Conservation (phyloP, 1,140 invertebrate genomes). For the Chrysomallon squamiferum region DNA sequence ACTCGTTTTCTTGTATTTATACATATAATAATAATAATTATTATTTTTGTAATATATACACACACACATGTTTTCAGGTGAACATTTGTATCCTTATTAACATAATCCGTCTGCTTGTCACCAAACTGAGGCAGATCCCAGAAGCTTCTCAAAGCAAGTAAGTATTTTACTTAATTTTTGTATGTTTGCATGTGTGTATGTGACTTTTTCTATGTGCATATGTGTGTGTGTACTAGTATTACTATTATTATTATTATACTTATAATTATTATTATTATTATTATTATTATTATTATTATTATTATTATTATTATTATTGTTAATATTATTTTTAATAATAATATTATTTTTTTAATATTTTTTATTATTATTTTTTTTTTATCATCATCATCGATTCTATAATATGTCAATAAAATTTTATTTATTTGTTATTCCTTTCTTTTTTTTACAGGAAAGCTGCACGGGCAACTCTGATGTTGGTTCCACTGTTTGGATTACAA, state of each 20-base stretch:
- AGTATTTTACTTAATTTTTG: no score
- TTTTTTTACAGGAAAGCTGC: slow-evolving; percentile 66
- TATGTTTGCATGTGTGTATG: no score
- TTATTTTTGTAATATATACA: no score
- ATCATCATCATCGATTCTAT: no score
- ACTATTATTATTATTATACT: background rate
- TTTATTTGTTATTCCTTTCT: no score
- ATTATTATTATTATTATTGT: background rate
- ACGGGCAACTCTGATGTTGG: slow-evolving; percentile 67
- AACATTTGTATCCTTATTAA: slow-evolving; percentile 92
- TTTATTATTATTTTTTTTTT: no score
- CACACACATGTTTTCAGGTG: slow-evolving; percentile 65
- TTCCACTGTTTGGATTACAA: slow-evolving; percentile 61
- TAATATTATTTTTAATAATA: no score
- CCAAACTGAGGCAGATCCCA: slow-evolving; percentile 77
- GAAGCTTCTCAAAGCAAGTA: slow-evolving; percentile 63
- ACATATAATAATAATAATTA: no score
- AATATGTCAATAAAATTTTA: no score
- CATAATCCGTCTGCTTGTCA: slow-evolving; percentile 89
- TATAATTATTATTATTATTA: background rate
- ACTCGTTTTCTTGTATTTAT: no score
- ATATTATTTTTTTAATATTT: no score
- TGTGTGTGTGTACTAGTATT: background rate
- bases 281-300: background rate
- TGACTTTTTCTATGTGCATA: no score